phyloP scores from a whole-genome alignment of 2,888 invertebrate species.

The Apamea sordens region DNA sequence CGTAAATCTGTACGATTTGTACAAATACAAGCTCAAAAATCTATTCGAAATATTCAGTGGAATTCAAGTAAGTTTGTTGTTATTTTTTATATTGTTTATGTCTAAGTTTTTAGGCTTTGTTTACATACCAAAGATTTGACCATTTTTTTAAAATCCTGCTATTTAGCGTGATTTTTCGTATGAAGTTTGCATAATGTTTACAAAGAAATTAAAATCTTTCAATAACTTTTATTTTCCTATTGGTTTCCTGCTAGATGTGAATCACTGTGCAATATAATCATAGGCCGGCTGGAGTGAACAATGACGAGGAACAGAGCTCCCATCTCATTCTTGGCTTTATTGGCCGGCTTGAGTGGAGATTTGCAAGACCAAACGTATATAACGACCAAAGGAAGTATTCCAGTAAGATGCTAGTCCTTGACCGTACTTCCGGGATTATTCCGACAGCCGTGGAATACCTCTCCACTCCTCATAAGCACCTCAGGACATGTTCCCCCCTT shows the following conservation, averaged over 20 bases:
- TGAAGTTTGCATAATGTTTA: not conserved
- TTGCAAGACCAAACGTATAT: no score
- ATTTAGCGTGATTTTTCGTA: not conserved
- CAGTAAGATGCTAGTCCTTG: no score
- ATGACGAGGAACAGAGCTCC: no score
- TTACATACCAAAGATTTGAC: not conserved
- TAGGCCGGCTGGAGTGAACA: no score
- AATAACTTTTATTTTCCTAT: not conserved
- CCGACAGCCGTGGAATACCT: no score
- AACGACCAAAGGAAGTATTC: no score
- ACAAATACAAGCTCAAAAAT: slow-evolving; percentile 71
- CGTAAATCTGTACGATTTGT: slow-evolving; percentile 78
- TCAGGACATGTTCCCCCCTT: no score
- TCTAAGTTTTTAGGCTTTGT: not conserved
- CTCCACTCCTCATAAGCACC: no score
- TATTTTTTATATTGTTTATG: slow-evolving; percentile 14
- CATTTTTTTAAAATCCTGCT: not conserved
- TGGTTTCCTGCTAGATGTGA: not conserved
- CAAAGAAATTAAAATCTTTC: not conserved
- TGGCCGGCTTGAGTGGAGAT: no score
- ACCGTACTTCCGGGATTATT: no score
- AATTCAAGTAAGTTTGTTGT: slow-evolving; percentile 70
- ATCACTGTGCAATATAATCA: not conserved
- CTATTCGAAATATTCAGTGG: slow-evolving; percentile 78
- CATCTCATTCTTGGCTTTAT: no score